Conservation (phyloP, 2,888 invertebrate species). For the Xylophagus ater region DNA sequence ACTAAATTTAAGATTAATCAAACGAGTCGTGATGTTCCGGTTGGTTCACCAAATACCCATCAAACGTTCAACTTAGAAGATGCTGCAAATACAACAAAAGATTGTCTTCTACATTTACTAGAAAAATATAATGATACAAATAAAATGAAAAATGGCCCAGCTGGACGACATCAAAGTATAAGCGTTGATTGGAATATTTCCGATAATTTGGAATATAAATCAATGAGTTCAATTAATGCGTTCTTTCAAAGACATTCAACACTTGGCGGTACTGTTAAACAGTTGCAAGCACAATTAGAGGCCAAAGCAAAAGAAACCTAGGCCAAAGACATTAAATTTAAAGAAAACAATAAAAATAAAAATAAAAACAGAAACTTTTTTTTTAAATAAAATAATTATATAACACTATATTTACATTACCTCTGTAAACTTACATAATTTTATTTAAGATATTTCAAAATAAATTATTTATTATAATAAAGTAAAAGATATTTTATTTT, state of each 20-base stretch:
- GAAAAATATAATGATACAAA: constrained; percentile 59
- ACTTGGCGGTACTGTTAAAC: constrained; percentile 29
- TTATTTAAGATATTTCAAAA: too few relatives aligned
- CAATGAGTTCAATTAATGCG: constrained; percentile 69
- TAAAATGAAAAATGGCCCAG: constrained; percentile 32
- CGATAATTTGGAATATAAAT: constrained; percentile 61
- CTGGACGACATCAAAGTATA: constrained; percentile 57
- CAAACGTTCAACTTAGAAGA: constrained; percentile 42
- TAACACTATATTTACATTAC: too few relatives aligned
- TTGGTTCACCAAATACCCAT: constrained; percentile 48
- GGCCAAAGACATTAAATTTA: too few relatives aligned
- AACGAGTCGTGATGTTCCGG: constrained; percentile 61
- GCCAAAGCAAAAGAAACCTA: constrained; percentile 13
- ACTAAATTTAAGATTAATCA: constrained; percentile 55
- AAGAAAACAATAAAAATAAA: too few relatives aligned
- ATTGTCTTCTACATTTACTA: constrained; percentile 59
- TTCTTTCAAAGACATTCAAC: constrained; percentile 58
- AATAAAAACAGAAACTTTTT: too few relatives aligned
- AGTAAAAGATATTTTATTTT: too few relatives aligned
- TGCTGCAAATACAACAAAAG: constrained; percentile 61
- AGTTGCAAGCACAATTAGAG: constrained; percentile 35
- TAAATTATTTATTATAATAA: too few relatives aligned
- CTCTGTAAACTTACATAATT: too few relatives aligned
- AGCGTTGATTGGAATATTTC: constrained; percentile 65
- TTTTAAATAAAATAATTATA: too few relatives aligned